phyloP scores from a whole-genome alignment of 2,797 vertebrate genomes.

The Aplochiton taeniatus region DNA sequence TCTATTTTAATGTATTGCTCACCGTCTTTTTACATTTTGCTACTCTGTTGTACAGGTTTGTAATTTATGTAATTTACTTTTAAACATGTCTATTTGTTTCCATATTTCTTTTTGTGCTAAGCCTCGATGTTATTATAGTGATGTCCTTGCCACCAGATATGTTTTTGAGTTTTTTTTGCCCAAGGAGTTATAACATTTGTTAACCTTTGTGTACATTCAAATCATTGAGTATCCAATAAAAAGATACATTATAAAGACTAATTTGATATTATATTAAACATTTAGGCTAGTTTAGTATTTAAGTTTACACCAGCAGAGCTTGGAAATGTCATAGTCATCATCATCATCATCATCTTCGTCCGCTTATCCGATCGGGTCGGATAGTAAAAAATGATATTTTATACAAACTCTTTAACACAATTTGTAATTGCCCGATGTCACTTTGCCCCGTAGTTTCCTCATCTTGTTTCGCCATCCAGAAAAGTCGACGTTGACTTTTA shows the following conservation, averaged over 20 bases:
- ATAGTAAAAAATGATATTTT: too few relatives aligned
- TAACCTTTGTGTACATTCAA: conserved; percentile 65
- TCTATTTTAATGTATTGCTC: conserved; percentile 54
- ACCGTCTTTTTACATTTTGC: conserved; percentile 55
- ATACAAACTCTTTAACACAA: too few relatives aligned
- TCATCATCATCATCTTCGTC: too few relatives aligned
- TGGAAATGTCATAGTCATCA: too few relatives aligned
- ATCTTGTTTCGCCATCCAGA: too few relatives aligned
- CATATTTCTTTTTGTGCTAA: conserved; percentile 53
- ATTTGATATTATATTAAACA: neutral
- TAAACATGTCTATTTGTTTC: conserved; percentile 76
- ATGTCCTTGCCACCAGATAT: conserved; percentile 63
- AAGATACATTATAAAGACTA: conserved; percentile 54
- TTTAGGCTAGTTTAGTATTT: conserved; percentile 10
- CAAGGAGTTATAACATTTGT: conserved; percentile 43
- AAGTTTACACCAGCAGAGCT: conserved; percentile 3
- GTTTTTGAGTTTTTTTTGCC: conserved; percentile 64
- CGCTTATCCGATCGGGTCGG: too few relatives aligned
- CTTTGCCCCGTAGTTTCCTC: too few relatives aligned
- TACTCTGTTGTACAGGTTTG: conserved; percentile 82
- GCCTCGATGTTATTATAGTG: conserved; percentile 58
- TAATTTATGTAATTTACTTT: conserved; percentile 88
- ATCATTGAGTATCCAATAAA: conserved; percentile 77
- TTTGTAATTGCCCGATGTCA: too few relatives aligned
- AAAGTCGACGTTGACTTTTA: too few relatives aligned